These are phyloP conservation scores for Leucopternis melanops DNA, from an alignment of 2,113 vertebrate genomes.

Conservation along the genomic window DNA sequence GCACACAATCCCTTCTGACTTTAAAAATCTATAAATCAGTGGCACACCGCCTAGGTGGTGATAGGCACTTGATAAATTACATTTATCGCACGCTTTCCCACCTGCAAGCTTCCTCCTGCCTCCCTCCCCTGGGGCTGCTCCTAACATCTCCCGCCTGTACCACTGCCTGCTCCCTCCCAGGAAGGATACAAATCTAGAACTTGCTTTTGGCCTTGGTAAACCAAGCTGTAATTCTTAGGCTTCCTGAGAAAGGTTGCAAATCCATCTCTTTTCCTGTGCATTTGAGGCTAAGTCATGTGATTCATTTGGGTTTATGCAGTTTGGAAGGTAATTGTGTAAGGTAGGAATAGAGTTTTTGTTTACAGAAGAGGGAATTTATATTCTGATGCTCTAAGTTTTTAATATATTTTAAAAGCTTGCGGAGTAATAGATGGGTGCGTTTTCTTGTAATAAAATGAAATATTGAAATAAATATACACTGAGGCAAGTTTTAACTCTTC, in stretches of 20 bases:
- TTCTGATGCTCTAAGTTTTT: not conserved
- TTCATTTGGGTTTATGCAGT: not conserved
- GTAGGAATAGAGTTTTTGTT: not conserved
- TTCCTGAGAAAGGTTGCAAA: not conserved
- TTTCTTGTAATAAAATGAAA: slow-evolving; percentile 31
- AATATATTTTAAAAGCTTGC: not conserved
- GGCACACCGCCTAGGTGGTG: not conserved
- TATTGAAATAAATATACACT: not conserved
- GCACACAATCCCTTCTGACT: not conserved
- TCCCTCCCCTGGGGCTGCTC: not conserved
- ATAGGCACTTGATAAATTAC: not conserved
- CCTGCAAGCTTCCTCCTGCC: not conserved
- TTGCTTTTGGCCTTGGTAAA: not conserved
- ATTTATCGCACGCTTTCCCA: not conserved
- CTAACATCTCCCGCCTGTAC: not conserved
- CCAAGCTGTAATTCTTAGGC: not conserved
- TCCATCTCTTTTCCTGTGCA: not conserved
- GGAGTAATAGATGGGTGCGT: not conserved
- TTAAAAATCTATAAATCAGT: not conserved
- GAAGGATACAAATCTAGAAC: not conserved
- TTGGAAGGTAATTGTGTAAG: not conserved
- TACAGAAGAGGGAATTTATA: not conserved
- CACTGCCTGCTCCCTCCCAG: not conserved
- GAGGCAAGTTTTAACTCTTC: slow-evolving; percentile 35
- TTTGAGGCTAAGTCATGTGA: not conserved